Conservation (phyloP, 2,797 vertebrate species). For the Eulemur mongoz region DNA sequence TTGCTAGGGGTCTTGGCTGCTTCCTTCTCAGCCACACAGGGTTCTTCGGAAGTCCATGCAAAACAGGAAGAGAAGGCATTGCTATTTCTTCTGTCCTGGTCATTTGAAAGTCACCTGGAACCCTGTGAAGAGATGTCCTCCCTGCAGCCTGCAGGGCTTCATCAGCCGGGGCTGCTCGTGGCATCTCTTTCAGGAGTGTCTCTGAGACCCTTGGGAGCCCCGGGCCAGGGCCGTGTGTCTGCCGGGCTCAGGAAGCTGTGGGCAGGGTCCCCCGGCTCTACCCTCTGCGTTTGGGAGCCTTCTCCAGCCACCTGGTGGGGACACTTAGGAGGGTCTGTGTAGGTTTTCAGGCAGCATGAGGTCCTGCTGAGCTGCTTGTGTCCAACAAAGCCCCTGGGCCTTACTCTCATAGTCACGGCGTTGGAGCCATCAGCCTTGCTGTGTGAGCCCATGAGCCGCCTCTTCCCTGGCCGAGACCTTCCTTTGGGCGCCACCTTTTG, state of each 20-base stretch:
- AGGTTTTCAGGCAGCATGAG: neutral
- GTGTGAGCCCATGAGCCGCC: too few species aligned
- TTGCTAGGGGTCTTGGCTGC: neutral
- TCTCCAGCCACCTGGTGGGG: neutral
- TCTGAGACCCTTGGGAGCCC: neutral
- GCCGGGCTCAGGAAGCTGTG: neutral
- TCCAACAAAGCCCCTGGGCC: neutral
- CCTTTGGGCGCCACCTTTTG: neutral
- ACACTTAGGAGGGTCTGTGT: neutral
- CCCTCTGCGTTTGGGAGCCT: neutral
- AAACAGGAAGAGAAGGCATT: neutral
- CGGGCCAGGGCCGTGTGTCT: fast-evolving
- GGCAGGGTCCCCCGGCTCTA: too few species aligned
- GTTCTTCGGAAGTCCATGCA: neutral
- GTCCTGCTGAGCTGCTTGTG: neutral
- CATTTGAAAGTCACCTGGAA: neutral
- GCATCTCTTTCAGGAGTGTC: neutral
- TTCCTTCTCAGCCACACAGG: neutral
- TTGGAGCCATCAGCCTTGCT: fast-evolving
- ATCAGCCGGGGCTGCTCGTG: neutral
- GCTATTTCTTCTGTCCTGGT: neutral
- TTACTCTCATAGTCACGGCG: fast-evolving
- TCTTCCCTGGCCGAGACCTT: neutral
- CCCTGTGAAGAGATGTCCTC: fast-evolving
- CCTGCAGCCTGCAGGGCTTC: neutral